These are phyloP conservation scores for Danaus plexippus DNA, from an alignment of 1,140 invertebrate genomes.

Conservation along the genomic window DNA sequence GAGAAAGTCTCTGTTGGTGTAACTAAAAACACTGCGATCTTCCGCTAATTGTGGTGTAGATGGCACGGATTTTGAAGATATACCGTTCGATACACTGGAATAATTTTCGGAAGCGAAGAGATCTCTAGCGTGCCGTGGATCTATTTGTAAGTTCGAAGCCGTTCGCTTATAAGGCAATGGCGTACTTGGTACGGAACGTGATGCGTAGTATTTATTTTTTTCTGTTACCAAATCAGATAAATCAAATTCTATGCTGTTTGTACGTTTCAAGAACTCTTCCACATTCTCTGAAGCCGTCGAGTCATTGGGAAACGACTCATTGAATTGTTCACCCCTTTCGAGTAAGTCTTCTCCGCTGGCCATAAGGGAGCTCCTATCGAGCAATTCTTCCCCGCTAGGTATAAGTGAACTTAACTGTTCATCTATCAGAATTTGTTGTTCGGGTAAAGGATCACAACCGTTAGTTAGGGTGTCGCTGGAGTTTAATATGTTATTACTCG, in stretches of 20 bases:
- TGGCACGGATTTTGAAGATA: constrained; percentile 76
- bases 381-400: constrained; percentile 36
- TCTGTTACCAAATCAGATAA: constrained; percentile 52
- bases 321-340: constrained; percentile 36
- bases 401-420: constrained; percentile 51
- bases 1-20: constrained; percentile 74
- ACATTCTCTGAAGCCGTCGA: constrained; percentile 39
- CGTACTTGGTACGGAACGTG: constrained; percentile 76
- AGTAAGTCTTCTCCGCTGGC: constrained; percentile 40
- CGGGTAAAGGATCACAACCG: constrained; percentile 49
- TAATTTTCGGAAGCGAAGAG: constrained; percentile 43
- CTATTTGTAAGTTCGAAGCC: constrained; percentile 53
- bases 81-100: constrained; percentile 43
- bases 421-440: constrained; percentile 46
- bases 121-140: constrained; percentile 47
- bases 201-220: constrained; percentile 64
- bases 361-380: constrained; percentile 39
- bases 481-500: constrained; percentile 42
- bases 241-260: constrained; percentile 62
- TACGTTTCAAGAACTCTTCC: constrained; percentile 58
- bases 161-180: constrained; percentile 72
- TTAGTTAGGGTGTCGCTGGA: constrained; percentile 43
- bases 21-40: constrained; percentile 72
- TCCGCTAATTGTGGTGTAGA: constrained; percentile 73
- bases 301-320: constrained; percentile 44